phyloP scores from a whole-genome alignment of 2,888 invertebrate species.

The Drosophila rubida region DNA sequence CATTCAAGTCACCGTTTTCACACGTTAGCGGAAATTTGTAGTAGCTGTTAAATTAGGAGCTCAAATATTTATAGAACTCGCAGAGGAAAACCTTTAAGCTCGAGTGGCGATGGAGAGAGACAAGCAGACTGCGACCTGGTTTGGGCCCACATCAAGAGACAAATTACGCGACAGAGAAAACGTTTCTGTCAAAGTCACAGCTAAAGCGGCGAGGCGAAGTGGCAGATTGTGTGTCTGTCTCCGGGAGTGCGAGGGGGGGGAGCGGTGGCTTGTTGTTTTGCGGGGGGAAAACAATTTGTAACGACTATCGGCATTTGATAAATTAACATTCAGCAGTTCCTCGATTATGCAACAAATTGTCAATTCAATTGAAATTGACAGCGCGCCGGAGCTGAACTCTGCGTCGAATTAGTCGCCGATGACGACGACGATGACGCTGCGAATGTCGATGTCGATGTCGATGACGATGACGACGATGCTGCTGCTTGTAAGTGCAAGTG shows the following conservation, averaged over 20 bases:
- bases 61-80: slow-evolving; percentile 5
- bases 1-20: slow-evolving; percentile 8
- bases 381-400: slow-evolving; percentile 47
- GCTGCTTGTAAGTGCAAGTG: slow-evolving; percentile 49
- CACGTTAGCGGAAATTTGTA: not conserved
- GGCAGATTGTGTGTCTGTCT: slow-evolving; percentile 14
- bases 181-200: slow-evolving; percentile 50
- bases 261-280: slow-evolving; percentile 40
- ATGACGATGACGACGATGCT: slow-evolving; percentile 9
- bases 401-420: not conserved
- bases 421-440: slow-evolving; percentile 22
- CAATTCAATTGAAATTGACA: slow-evolving; percentile 78
- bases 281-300: slow-evolving; percentile 77
- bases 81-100: slow-evolving; percentile 7
- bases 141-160: slow-evolving; percentile 44
- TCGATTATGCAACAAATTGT: slow-evolving; percentile 80
- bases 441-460: slow-evolving; percentile 30
- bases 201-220: slow-evolving; percentile 25
- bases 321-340: slow-evolving; percentile 78
- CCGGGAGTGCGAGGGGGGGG: slow-evolving; percentile 15
- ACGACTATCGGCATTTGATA: slow-evolving; percentile 80
- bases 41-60: not conserved
- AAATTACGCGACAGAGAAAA: slow-evolving; percentile 57
- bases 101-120: not conserved
- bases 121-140: slow-evolving; percentile 21